Evolutionary conservation across 2,113 vertebrate species (phyloP).

Genomic region (Pelecanus crispus): DNA sequence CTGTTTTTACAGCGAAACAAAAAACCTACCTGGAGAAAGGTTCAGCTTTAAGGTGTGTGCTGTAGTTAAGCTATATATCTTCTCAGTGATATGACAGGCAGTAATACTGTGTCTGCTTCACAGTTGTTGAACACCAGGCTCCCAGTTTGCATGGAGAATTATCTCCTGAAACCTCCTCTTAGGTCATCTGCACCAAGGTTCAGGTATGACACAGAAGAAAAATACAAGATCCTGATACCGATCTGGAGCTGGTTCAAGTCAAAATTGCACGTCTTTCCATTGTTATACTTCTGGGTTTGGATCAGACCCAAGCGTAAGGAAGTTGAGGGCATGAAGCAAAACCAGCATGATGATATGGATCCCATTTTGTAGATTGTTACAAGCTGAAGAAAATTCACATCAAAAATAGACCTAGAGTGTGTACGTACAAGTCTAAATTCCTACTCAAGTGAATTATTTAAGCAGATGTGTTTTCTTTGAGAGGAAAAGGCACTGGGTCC

Average conservation of each 20-base stretch:
- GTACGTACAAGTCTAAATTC: neutral
- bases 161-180: neutral
- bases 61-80: neutral
- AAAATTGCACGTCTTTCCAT: neutral
- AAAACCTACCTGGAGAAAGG: neutral
- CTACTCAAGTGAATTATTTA: neutral
- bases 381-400: neutral
- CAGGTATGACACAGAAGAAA: neutral
- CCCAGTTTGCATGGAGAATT: neutral
- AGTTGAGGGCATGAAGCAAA: neutral
- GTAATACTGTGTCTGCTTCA: neutral
- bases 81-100: neutral
- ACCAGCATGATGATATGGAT: neutral
- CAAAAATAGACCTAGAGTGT: neutral
- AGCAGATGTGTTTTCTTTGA: neutral
- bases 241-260: neutral
- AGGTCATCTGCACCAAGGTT: neutral
- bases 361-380: neutral
- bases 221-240: neutral
- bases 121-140: neutral
- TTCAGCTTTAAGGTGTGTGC: neutral
- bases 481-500: neutral
- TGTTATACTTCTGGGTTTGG: neutral
- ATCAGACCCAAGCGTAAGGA: neutral
- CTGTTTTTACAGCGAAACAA: neutral